Percentiles rank a stretch among this genome's conserved stretches.
Evolutionary conservation across 2,888 invertebrate species (phyloP).

Genomic region (Phortica magna): DNA sequence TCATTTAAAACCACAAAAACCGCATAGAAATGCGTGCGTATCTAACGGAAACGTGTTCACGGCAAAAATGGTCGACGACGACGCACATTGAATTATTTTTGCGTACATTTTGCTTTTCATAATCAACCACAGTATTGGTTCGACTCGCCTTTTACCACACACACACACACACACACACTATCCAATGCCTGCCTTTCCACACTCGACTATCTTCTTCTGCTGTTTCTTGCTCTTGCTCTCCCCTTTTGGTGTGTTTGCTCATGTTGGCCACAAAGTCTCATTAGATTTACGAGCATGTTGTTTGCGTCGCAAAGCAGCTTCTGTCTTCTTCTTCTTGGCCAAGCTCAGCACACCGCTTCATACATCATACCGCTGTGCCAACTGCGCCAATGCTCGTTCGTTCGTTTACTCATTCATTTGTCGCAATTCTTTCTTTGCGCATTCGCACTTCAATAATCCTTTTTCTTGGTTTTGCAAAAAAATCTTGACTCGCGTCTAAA

Average conservation of each 20-base stretch:
- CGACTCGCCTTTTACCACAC: neutral
- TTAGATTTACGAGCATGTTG: slow-evolving; percentile 20
- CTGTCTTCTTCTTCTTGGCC: neutral
- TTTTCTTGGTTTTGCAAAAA: neutral
- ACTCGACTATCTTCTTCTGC: neutral
- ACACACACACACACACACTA: neutral
- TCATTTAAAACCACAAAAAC: slow-evolving; percentile 25
- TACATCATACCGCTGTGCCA: neutral
- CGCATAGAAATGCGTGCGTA: slow-evolving; percentile 14
- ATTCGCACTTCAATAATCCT: slow-evolving; percentile 16
- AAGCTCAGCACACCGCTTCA: neutral
- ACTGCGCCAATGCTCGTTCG: neutral
- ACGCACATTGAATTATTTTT: neutral
- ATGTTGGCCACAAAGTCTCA: slow-evolving; percentile 6
- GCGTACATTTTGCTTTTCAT: neutral
- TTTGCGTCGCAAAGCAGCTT: slow-evolving; percentile 6
- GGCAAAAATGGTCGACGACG: neutral
- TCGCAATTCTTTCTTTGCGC: neutral
- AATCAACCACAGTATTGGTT: neutral
- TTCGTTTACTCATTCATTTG: neutral
- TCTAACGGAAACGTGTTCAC: slow-evolving; percentile 5
- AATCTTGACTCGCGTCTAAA: neutral
- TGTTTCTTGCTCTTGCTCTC: neutral
- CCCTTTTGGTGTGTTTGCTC: too few species aligned
- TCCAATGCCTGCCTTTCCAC: neutral